These are phyloP conservation scores for Pipra filicauda DNA, from an alignment of 2,113 vertebrate species.

Conservation along the genomic window DNA sequence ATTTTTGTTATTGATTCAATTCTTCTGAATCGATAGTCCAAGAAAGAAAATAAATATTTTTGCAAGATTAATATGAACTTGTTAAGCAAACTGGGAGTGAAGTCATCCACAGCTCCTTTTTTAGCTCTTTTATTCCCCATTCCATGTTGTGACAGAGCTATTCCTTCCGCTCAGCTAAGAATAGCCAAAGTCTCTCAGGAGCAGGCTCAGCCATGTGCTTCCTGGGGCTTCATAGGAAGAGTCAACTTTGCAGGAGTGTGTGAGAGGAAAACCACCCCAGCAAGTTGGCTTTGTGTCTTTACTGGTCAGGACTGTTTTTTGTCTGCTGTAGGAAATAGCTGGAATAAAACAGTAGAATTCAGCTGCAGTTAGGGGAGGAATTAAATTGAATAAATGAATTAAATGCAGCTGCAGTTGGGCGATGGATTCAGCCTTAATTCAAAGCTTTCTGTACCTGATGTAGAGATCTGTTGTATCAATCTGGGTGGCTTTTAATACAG, in stretches of 20 bases:
- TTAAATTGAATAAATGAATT: not conserved
- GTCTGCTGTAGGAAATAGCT: too few species aligned
- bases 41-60: constrained; percentile 12
- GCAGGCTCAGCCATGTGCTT: not conserved
- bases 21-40: not conserved
- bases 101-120: not conserved
- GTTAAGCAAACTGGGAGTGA: not conserved
- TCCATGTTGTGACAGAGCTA: constrained; percentile 5
- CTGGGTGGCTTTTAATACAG: not conserved
- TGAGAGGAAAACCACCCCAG: not conserved
- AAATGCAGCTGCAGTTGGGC: too few species aligned
- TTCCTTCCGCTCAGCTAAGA: constrained; percentile 58
- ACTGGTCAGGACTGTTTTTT: not conserved
- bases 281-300: not conserved
- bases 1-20: not conserved
- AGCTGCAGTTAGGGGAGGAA: too few species aligned
- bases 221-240: not conserved
- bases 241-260: not conserved
- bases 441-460: not conserved
- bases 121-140: constrained; percentile 46
- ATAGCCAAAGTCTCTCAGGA: constrained; percentile 41
- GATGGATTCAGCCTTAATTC: not conserved
- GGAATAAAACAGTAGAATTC: fast-evolving
- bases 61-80: not conserved
- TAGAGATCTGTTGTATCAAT: fast-evolving